phyloP scores from a whole-genome alignment of 2,888 invertebrate species.

The Odiellus spinosus region DNA sequence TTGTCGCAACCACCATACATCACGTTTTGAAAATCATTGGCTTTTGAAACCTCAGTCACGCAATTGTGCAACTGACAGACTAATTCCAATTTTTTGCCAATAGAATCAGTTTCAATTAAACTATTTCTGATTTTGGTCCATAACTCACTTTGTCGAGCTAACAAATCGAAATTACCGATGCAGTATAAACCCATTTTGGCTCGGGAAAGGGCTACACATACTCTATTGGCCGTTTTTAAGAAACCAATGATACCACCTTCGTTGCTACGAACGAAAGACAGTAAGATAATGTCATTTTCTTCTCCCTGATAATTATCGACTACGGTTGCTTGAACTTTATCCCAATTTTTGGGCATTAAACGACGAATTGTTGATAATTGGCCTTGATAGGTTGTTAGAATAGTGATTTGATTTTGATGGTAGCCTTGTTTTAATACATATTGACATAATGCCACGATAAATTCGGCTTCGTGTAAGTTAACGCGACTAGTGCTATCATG shows the following conservation, averaged over 20 bases:
- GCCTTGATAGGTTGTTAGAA: constrained; percentile 53
- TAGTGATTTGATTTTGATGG: constrained; percentile 45
- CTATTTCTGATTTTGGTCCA: constrained; percentile 11
- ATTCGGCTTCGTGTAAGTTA: constrained; percentile 47
- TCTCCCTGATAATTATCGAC: constrained; percentile 70
- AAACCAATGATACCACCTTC: constrained; percentile 50
- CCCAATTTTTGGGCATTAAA: no score
- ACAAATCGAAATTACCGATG: constrained; percentile 42
- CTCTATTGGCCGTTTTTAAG: constrained; percentile 47
- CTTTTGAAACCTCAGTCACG: constrained; percentile 7
- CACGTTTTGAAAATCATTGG: constrained; percentile 11
- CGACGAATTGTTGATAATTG: constrained; percentile 39
- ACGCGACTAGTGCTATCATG: constrained; percentile 37
- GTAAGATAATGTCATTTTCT: constrained; percentile 57
- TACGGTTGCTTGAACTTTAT: neutral
- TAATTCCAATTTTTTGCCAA: constrained; percentile 11
- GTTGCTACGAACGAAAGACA: constrained; percentile 64
- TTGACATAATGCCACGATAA: constrained; percentile 38
- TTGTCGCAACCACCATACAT: constrained; percentile 24
- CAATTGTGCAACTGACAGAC: constrained; percentile 12
- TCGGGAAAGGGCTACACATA: constrained; percentile 33
- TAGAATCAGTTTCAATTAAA: constrained; percentile 7
- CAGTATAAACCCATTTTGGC: constrained; percentile 54
- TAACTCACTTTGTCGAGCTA: constrained; percentile 7
- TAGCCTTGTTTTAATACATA: constrained; percentile 47